Percentiles rank a stretch among this genome's conserved stretches.
These are phyloP conservation scores for Sarcophilus harrisii DNA, from an alignment of 2,797 vertebrate genomes.

Conservation along the genomic window DNA sequence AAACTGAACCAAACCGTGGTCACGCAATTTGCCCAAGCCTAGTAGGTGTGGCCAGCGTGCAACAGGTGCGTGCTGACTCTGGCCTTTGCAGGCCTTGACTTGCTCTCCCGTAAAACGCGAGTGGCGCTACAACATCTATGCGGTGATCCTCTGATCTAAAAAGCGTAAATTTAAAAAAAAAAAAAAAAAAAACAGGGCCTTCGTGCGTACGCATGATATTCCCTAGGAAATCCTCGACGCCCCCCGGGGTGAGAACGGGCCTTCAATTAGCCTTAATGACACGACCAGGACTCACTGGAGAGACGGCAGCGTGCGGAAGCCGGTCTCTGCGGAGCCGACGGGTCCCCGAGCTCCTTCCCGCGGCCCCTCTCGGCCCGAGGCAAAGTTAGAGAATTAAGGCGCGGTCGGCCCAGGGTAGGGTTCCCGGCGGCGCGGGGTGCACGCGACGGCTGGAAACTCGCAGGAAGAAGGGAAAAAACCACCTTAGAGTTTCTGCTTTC, in stretches of 20 bases:
- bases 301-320: neutral
- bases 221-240: neutral
- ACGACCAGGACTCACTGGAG: conserved; percentile 60
- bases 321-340: neutral
- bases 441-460: neutral
- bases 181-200: neutral
- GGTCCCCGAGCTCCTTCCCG: conserved; percentile 43
- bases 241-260: no score
- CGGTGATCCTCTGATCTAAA: neutral
- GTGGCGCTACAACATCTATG: neutral
- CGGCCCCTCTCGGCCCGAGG: conserved; percentile 15
- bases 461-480: neutral
- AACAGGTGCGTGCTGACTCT: accelerated
- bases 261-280: neutral
- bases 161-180: neutral
- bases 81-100: neutral
- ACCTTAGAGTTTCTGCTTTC: neutral
- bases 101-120: neutral
- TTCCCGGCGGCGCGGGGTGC: neutral
- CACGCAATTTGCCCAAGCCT: neutral
- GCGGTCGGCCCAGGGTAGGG: neutral
- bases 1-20: neutral
- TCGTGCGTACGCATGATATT: neutral
- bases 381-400: neutral
- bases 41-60: neutral